phyloP scores from a whole-genome alignment of 2,113 vertebrate species.

The Oceanites oceanicus region DNA sequence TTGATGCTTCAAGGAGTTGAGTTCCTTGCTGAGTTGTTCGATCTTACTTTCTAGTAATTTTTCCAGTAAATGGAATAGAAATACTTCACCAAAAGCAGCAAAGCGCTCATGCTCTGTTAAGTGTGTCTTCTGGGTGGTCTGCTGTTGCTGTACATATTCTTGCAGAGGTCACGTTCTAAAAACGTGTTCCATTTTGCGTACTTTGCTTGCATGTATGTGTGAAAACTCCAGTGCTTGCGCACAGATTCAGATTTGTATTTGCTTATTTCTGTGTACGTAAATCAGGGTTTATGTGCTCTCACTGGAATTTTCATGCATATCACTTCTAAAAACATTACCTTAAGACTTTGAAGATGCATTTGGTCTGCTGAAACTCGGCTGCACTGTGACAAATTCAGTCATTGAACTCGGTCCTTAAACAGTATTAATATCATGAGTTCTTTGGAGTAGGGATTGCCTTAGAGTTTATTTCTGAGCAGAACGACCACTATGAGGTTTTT shows the following conservation, averaged over 20 bases:
- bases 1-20: background rate
- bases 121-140: constrained; percentile 33
- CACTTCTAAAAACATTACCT: background rate
- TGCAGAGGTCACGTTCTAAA: constrained; percentile 21
- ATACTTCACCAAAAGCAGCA: constrained; percentile 20
- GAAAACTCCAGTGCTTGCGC: constrained; percentile 40
- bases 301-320: constrained; percentile 44
- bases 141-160: constrained; percentile 56
- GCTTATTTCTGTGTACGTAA: background rate
- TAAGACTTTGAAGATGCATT: background rate
- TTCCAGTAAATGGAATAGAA: background rate
- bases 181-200: constrained; percentile 21
- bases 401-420: background rate
- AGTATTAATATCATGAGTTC: background rate
- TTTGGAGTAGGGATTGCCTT: background rate
- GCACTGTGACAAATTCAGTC: background rate
- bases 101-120: constrained; percentile 25
- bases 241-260: constrained; percentile 15
- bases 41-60: constrained; percentile 11
- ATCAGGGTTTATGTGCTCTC: constrained; percentile 23
- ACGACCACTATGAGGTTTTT: background rate
- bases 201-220: constrained; percentile 45
- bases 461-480: background rate
- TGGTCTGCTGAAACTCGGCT: background rate
- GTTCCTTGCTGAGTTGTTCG: constrained; percentile 23